Base-by-base conservation (phyloP, 2,888 invertebrate genomes). In the Linyphia triangularis region DNA sequence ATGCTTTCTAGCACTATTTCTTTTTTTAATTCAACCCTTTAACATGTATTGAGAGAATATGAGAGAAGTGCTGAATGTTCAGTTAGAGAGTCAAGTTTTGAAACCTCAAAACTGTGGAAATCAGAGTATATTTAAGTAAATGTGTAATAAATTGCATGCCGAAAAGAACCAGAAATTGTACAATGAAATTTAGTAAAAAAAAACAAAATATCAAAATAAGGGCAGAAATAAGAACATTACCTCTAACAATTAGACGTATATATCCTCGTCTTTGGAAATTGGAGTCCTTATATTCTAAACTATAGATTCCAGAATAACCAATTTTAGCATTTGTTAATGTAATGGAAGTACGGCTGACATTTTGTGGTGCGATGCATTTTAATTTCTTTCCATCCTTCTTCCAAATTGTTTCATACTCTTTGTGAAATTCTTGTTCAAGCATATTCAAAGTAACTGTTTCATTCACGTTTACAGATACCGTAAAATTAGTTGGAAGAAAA, bases 261-360 rank as follows among this genome's bases (percentile, higher is more conserved):
- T 37, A 81, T n/a, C 81, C 81, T 40, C 33, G 26, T 59, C 19
- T 70, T 37, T 22, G n/a, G 7, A 24, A n/a, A 40, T 69, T 24
- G 33, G 5, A 57, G 59, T 24, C 5, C 16, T 24, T 33, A 33
- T 70, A 81, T 59, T 57, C 69, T 16, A 81, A 37, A 37, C 81
- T 81, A 10, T 81, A 81, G 10, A 81, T 81, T 10, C 81, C 81
- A 70, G 81, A 69, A 33, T 37, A 70, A 70, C 81, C 57, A 59
- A 59, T 28, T 33, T 37, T 16, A 59, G 28, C n/a, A n/a, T 57
- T 37, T 2, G n/a, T 22, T 13, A 81, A 59, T 6, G 59, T 57
- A 19, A 75, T 30, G 16, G 59, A 75, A 37, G 28, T 59, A 5
- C n/a, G 28, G 26, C 26, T 26, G 24, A 24, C 26, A 70, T 16